Base-by-base conservation (phyloP, 2,888 invertebrate genomes). In the Limenitis camilla region DNA sequence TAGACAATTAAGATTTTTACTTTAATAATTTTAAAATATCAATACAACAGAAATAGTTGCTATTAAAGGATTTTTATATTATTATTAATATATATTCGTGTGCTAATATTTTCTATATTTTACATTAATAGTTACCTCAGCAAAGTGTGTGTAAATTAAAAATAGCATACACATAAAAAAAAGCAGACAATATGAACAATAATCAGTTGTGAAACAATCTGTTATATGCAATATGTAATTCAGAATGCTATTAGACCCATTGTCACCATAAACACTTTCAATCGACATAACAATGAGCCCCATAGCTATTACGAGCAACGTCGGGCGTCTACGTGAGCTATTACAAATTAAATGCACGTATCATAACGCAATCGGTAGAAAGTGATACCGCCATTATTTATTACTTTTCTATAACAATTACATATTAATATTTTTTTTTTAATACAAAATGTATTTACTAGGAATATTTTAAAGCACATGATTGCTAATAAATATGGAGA, bases 281-380 rank as follows among this genome's bases (percentile, higher is more conserved):
- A 45, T 52, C 44, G n/a, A 8, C 46, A 52, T 51, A 47, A 30
- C 6, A 28, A 44, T 52, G 52, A 57, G 51, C 58, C 49, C 57
- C 52, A 61, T 55, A 48, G 44, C 50, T 46, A 55, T 53, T 50
- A 53, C 40, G 33, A 43, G n/a, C 42, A 58, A 52, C 38, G 48
- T 33, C 51, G 56, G 54, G 46, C 49, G 39, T n/a, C 35, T 51
- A 55, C 59, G 54, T 56, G 48, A 38, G 44, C 40, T 39, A 44
- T 50, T 59, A 47, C 30, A 30, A 50, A 53, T 40, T 39, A 40
- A 53, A 49, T 43, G 42, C 61, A 60, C 56, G 60, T 56, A 41
- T 39, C 50, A 42, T 46, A 55, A 63, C 61, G 63, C 56, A 60
- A 61, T 38, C 44, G 52, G 27, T 63, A 61, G 64, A 64, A 63